A percentile compares a stretch with the other conserved stretches of the same genome.
Evolutionary conservation across 2,797 vertebrate genomes (phyloP).

Genomic region (Echeneis naucrates): DNA sequence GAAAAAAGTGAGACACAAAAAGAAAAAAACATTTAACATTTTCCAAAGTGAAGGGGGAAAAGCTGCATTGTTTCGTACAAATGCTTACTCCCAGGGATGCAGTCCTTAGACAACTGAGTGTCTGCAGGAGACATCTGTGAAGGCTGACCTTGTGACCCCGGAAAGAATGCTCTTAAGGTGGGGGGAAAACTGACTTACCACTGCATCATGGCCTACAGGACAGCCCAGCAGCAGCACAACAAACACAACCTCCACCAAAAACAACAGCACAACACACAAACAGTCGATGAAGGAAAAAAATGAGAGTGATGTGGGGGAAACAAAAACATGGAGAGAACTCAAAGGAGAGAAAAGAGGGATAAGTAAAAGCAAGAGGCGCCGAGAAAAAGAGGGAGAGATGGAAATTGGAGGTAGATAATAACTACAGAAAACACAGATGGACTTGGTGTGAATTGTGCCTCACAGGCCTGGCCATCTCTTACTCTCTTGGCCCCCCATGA

Average conservation of each 20-base stretch:
- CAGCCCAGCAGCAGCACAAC: slow-evolving; percentile 73
- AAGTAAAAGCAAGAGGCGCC: slow-evolving; percentile 34
- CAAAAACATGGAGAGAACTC: slow-evolving; percentile 12
- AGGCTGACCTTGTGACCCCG: slow-evolving; percentile 90
- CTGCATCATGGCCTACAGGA: slow-evolving; percentile 83
- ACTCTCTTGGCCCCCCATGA: slow-evolving; percentile 78
- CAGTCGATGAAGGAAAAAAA: slow-evolving; percentile 33
- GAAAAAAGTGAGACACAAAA: slow-evolving; percentile 43
- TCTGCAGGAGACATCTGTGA: slow-evolving; percentile 93
- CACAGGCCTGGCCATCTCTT: slow-evolving; percentile 74
- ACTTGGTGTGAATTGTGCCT: slow-evolving; percentile 72
- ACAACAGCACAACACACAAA: slow-evolving; percentile 62
- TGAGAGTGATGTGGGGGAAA: slow-evolving; percentile 9
- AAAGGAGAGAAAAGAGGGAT: slow-evolving; percentile 33
- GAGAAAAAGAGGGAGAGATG: slow-evolving; percentile 5
- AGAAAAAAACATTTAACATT: slow-evolving; percentile 77
- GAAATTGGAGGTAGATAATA: slow-evolving; percentile 17
- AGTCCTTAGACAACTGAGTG: slow-evolving; percentile 91
- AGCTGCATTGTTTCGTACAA: slow-evolving; percentile 87
- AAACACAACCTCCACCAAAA: slow-evolving; percentile 70
- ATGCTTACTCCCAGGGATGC: slow-evolving; percentile 88
- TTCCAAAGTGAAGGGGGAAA: slow-evolving; percentile 76
- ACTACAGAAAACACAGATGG: slow-evolving; percentile 43
- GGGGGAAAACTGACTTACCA: slow-evolving; percentile 80
- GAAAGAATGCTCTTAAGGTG: slow-evolving; percentile 94